Percentiles rank a stretch among this genome's conserved stretches.
Evolutionary conservation across 2,888 invertebrate genomes (phyloP).

Genomic region (Loripinus fragilis): DNA sequence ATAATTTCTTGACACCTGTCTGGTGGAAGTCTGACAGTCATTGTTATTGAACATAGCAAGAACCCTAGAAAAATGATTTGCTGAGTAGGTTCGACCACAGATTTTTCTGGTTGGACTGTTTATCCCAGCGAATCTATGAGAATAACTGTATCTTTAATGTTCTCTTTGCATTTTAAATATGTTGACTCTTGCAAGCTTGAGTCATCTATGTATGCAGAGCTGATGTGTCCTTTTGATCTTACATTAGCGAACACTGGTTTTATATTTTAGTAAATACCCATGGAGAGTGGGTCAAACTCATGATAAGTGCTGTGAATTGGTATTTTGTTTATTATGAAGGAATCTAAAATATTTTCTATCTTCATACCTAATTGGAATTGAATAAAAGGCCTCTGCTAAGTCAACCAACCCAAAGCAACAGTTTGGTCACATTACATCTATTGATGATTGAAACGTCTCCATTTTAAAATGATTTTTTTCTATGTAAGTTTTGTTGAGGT

Average conservation of each 20-base stretch:
- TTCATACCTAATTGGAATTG: no score
- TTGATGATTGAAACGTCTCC: slow-evolving; percentile 27
- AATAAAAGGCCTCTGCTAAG: no score
- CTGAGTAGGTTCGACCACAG: slow-evolving; percentile 31
- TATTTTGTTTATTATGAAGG: no score
- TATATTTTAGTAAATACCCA: slow-evolving; percentile 17
- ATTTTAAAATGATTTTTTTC: slow-evolving; percentile 30
- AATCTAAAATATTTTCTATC: no score
- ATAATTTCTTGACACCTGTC: no score
- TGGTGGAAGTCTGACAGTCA: no score
- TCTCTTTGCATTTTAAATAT: slow-evolving; percentile 44
- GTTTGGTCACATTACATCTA: slow-evolving; percentile 16
- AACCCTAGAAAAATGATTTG: no score
- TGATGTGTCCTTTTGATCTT: slow-evolving; percentile 25
- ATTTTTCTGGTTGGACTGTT: slow-evolving; percentile 51
- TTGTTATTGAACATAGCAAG: no score
- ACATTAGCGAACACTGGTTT: slow-evolving; percentile 27
- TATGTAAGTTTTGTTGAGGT: no score
- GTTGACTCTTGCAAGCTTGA: slow-evolving; percentile 29
- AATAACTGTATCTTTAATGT: no score
- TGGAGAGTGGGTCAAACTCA: slow-evolving; percentile 18
- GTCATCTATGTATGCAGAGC: slow-evolving; percentile 50
- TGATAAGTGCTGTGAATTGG: slow-evolving; percentile 24
- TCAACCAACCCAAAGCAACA: no score
- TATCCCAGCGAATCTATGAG: no score